Evolutionary conservation across 2,113 vertebrate species (phyloP).

Genomic region (Phasianus colchicus): DNA sequence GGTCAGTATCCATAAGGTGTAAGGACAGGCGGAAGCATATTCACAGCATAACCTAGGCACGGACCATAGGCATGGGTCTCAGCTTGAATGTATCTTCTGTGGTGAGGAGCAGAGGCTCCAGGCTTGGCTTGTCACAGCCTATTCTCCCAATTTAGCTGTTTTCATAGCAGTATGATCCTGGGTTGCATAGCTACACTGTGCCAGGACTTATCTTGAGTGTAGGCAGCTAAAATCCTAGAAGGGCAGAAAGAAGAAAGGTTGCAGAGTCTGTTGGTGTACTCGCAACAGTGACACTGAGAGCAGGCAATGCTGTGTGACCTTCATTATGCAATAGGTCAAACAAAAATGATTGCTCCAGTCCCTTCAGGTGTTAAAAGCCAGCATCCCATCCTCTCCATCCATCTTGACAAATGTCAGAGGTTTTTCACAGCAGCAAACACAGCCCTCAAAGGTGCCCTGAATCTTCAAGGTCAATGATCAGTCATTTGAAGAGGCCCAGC

Average conservation of each 20-base stretch:
- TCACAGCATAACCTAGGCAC: not conserved
- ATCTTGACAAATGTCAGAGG: not conserved
- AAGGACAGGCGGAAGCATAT: not conserved
- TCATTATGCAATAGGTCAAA: not conserved
- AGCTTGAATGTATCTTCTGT: not conserved
- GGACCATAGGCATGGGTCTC: not conserved
- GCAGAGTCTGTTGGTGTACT: not conserved
- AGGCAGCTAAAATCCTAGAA: not conserved
- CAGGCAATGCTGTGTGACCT: not conserved
- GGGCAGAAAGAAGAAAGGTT: not conserved
- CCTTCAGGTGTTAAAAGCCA: not conserved
- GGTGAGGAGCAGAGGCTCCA: not conserved
- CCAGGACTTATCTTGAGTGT: not conserved
- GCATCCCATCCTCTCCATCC: not conserved
- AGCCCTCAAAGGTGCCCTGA: not conserved
- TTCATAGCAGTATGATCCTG: not conserved
- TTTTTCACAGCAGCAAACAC: not conserved
- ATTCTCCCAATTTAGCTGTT: not conserved
- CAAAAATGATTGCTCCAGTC: not conserved
- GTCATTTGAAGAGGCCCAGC: not conserved
- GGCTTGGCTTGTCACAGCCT: not conserved
- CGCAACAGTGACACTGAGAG: fast-evolving
- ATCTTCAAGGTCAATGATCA: not conserved
- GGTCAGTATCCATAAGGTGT: not conserved
- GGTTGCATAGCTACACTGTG: not conserved